These are phyloP conservation scores for Quadroppia sp. DNA, from an alignment of 2,888 invertebrate genomes.

Conservation along the genomic window DNA sequence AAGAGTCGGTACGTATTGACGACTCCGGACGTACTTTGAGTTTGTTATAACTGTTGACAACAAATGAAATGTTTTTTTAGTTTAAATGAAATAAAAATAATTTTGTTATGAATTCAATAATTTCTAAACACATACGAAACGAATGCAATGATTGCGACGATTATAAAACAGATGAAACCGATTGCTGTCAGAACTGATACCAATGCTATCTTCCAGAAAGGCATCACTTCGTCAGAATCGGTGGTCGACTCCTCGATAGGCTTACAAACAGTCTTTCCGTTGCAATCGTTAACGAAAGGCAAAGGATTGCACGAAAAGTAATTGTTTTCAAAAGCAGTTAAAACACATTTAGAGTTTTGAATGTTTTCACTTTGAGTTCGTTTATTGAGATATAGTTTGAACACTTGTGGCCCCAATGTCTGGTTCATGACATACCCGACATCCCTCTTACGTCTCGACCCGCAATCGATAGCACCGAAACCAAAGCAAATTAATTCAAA, in stretches of 20 bases:
- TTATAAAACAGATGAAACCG: constrained; percentile 29
- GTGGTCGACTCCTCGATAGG: neutral
- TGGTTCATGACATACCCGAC: neutral
- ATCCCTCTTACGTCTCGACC: neutral
- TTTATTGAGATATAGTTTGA: neutral
- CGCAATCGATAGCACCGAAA: constrained; percentile 21
- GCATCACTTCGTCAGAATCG: neutral
- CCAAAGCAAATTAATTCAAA: constrained; percentile 1
- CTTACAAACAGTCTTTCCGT: constrained; percentile 18
- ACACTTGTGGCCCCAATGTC: neutral
- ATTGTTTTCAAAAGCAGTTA: neutral
- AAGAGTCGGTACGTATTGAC: constrained; percentile 10
- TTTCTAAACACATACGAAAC: constrained; percentile 33
- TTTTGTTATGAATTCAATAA: constrained; percentile 8
- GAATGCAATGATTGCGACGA: constrained; percentile 36
- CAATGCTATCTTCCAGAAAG: constrained; percentile 34
- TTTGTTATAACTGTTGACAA: constrained; percentile 18
- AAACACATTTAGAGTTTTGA: neutral
- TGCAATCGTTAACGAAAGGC: constrained; percentile 3
- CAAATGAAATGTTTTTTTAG: neutral
- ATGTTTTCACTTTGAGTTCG: constrained; percentile 6
- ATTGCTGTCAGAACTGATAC: constrained; percentile 36
- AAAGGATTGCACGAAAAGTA: neutral
- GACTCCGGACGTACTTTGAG: constrained; percentile 26
- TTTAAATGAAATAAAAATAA: neutral